A percentile compares a stretch with the other conserved stretches of the same genome.
Conservation (phyloP, 2,888 invertebrate species). For the Drosophila melanocephala region DNA sequence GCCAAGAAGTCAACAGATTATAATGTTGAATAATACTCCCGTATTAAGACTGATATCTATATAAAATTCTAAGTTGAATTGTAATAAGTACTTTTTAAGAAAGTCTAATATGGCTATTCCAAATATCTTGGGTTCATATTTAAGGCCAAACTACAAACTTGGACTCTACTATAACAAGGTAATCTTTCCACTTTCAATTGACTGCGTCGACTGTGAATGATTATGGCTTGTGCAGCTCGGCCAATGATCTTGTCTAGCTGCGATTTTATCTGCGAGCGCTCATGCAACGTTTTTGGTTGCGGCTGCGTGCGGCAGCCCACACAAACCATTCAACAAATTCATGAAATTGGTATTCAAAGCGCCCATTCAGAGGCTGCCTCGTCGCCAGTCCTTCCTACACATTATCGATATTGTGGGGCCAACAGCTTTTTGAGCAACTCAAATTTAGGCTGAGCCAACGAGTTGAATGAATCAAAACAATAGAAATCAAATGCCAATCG, state of each 20-base stretch:
- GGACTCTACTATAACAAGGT: neutral
- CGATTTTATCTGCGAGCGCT: conserved; percentile 50
- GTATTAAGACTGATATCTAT: neutral
- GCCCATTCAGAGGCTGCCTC: conserved; percentile 39
- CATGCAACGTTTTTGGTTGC: conserved; percentile 58
- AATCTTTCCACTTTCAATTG: neutral
- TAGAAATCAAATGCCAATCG: conserved; percentile 34
- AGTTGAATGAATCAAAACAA: conserved; percentile 63
- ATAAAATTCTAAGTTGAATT: neutral
- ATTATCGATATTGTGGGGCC: conserved; percentile 48
- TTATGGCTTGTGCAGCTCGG: conserved; percentile 7
- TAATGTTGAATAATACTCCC: neutral
- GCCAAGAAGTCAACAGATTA: neutral
- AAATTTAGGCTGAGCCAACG: conserved; percentile 52
- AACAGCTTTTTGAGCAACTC: conserved; percentile 45
- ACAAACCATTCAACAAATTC: conserved; percentile 50
- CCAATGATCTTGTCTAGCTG: conserved; percentile 37
- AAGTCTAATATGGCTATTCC: neutral
- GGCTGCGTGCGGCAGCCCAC: conserved; percentile 59
- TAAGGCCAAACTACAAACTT: neutral
- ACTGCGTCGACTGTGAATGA: conserved; percentile 31
- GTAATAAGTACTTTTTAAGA: neutral
- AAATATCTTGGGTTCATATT: neutral
- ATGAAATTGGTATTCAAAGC: conserved; percentile 55
- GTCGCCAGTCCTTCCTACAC: conserved; percentile 57